Evolutionary conservation across 2,888 invertebrate genomes (phyloP).

Genomic region (Laspeyria flexula): DNA sequence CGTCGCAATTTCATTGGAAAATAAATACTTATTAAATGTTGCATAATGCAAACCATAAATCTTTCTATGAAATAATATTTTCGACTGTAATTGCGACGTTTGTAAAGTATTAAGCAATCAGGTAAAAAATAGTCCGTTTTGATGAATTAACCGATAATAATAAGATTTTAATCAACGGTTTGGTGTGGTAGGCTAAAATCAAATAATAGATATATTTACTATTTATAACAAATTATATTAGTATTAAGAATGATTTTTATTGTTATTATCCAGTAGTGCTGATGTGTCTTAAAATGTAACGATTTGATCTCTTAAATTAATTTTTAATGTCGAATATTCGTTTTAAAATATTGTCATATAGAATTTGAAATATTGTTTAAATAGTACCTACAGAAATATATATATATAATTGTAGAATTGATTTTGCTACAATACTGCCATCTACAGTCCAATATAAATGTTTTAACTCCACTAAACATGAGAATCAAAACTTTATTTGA

Average conservation of each 20-base stretch:
- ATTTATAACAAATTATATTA: constrained; percentile 16
- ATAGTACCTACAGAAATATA: neutral
- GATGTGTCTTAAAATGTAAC: constrained; percentile 17
- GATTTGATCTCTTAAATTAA: constrained; percentile 6
- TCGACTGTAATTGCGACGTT: no score
- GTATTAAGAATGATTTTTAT: constrained; percentile 11
- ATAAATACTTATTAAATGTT: no score
- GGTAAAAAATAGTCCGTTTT: neutral
- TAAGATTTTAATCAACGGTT: constrained; percentile 18
- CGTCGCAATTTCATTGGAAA: no score
- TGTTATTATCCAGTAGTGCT: constrained; percentile 14
- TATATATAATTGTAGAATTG: neutral
- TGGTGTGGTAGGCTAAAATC: constrained; percentile 33
- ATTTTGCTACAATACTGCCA: constrained; percentile 8
- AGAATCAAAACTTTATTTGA: neutral
- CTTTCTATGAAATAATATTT: no score
- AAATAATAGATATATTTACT: constrained; percentile 19
- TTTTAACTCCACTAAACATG: no score
- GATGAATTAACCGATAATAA: neutral
- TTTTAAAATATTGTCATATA: constrained; percentile 1
- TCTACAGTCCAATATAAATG: neutral
- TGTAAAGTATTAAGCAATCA: no score
- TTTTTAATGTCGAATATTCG: constrained; percentile 3
- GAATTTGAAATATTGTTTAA: neutral
- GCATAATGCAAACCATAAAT: no score